Conservation (phyloP, 2,113 vertebrate genomes). For the Urocitellus parryii region DNA sequence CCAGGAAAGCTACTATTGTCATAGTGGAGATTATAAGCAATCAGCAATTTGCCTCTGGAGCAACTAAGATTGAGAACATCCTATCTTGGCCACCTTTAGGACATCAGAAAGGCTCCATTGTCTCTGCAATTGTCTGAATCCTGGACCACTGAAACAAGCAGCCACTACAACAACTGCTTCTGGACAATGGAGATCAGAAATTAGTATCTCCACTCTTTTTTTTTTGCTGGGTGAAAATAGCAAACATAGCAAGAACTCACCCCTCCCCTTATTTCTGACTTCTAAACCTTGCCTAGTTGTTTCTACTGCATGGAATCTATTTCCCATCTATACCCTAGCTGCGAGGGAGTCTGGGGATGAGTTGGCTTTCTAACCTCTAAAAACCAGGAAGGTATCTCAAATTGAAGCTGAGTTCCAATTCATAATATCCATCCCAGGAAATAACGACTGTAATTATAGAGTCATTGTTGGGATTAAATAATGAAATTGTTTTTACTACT, state of each 20-base stretch:
- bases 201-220: background rate
- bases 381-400: background rate
- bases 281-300: background rate
- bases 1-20: background rate
- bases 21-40: background rate
- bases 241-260: background rate
- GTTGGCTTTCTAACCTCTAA: background rate
- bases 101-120: background rate
- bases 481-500: background rate
- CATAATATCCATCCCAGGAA: background rate
- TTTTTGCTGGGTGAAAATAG: background rate
- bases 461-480: background rate
- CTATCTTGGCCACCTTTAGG: background rate
- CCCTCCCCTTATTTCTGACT: background rate
- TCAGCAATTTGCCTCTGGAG: background rate
- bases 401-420: background rate
- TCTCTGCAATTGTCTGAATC: background rate
- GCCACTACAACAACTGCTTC: background rate
- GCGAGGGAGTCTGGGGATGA: slow-evolving; percentile 9
- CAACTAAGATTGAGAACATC: background rate
- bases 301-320: background rate
- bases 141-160: background rate
- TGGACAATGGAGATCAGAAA: background rate
- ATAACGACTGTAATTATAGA: background rate
- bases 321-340: background rate